A percentile compares a stretch with the other conserved stretches of the same genome.
These are phyloP conservation scores for Brenthis hecate DNA, from an alignment of 2,888 invertebrate genomes.

Conservation along the genomic window DNA sequence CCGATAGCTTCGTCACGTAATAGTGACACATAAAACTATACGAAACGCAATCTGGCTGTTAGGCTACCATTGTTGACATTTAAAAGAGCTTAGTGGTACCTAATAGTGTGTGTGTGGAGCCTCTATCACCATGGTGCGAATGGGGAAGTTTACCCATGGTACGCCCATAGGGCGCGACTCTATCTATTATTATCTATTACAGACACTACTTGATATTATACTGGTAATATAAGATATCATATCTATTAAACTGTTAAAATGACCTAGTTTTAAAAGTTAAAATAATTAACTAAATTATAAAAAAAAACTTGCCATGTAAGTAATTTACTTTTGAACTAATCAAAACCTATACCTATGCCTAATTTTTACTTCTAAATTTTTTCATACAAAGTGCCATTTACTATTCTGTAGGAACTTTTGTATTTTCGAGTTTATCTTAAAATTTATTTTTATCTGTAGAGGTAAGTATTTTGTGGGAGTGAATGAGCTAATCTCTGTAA, in stretches of 20 bases:
- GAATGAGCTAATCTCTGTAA: too few relatives aligned
- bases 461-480: too few relatives aligned
- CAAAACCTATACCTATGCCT: too few relatives aligned
- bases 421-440: too few relatives aligned
- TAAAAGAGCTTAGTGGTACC: conserved; percentile 41
- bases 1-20: conserved; percentile 19
- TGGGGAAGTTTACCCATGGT: conserved; percentile 28
- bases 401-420: too few relatives aligned
- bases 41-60: conserved; percentile 33
- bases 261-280: too few relatives aligned
- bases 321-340: too few relatives aligned
- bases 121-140: conserved; percentile 35
- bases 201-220: not conserved
- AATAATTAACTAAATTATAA: too few relatives aligned
- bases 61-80: conserved; percentile 35
- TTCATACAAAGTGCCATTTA: too few relatives aligned
- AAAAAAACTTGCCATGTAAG: too few relatives aligned
- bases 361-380: too few relatives aligned
- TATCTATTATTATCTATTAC: not conserved
- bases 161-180: conserved; percentile 28
- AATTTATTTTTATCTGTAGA: too few relatives aligned
- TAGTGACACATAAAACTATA: conserved; percentile 35
- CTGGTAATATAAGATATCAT: not conserved
- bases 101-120: conserved; percentile 40
- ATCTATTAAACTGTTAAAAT: conserved; percentile 1